These are phyloP conservation scores for Acanthosepion pharaonis DNA, from an alignment of 2,888 invertebrate species.

Conservation along the genomic window DNA sequence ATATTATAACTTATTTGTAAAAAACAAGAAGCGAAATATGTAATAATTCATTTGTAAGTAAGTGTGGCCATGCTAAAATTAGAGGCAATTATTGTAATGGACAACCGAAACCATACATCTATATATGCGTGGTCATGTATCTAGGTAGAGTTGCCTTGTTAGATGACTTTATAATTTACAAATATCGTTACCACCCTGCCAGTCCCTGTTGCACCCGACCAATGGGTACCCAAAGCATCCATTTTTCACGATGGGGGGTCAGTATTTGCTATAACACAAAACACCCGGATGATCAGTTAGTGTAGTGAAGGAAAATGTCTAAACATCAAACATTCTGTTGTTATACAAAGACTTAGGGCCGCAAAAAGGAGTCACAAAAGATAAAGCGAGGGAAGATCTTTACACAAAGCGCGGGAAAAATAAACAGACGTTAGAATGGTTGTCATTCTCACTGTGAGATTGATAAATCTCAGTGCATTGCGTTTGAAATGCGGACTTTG, in stretches of 20 bases:
- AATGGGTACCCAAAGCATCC: neutral
- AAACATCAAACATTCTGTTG: conserved; percentile 13
- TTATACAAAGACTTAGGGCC: neutral
- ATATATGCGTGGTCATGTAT: too few relatives aligned
- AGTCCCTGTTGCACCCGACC: neutral
- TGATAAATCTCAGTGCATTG: neutral
- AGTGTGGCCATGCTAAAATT: too few relatives aligned
- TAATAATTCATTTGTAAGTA: too few relatives aligned
- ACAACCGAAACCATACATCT: too few relatives aligned
- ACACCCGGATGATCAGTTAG: neutral
- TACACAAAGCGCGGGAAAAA: neutral
- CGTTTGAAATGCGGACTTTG: neutral
- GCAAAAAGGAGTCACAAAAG: neutral
- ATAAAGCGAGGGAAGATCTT: neutral
- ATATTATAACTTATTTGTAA: too few relatives aligned
- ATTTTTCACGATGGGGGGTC: neutral
- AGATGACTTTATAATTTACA: neutral
- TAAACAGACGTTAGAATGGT: neutral
- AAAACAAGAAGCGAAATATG: too few relatives aligned
- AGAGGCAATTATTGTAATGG: too few relatives aligned
- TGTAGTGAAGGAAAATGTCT: neutral
- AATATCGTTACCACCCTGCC: neutral
- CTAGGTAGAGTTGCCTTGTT: neutral
- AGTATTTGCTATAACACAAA: neutral
- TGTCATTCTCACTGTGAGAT: neutral